These are phyloP conservation scores for Nymphicus hollandicus DNA, from an alignment of 2,113 vertebrate species.

Conservation along the genomic window DNA sequence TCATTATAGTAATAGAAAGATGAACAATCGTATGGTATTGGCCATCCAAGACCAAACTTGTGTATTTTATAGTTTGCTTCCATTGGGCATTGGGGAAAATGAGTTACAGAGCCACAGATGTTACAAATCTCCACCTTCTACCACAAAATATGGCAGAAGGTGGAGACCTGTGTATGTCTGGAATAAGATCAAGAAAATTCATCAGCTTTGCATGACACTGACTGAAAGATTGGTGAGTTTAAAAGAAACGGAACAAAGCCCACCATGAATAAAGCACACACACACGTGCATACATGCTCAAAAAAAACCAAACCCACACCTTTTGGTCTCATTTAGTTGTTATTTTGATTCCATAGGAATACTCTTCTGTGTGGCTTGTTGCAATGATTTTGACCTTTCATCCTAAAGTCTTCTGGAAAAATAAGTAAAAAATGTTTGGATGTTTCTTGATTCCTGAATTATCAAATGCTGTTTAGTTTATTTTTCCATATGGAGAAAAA, in stretches of 20 bases:
- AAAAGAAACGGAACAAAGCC: neutral
- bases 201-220: neutral
- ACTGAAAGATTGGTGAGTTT: neutral
- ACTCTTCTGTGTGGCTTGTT: neutral
- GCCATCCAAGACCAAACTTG: neutral
- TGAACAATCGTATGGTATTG: neutral
- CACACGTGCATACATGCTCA: neutral
- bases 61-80: neutral
- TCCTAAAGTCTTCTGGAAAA: neutral
- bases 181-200: neutral
- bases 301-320: accelerated
- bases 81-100: neutral
- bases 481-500: slow-evolving; percentile 40
- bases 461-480: slow-evolving; percentile 4
- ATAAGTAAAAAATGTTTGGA: neutral
- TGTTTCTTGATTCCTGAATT: slow-evolving; percentile 15
- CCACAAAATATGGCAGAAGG: neutral
- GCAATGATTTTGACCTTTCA: neutral
- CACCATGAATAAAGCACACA: neutral
- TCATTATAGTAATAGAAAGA: neutral
- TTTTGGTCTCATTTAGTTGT: neutral
- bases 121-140: neutral
- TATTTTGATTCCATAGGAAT: neutral
- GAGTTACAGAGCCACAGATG: neutral
- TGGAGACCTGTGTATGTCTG: neutral